These are phyloP conservation scores for Percina caprodes DNA, from an alignment of 2,113 vertebrate species.

Conservation along the genomic window DNA sequence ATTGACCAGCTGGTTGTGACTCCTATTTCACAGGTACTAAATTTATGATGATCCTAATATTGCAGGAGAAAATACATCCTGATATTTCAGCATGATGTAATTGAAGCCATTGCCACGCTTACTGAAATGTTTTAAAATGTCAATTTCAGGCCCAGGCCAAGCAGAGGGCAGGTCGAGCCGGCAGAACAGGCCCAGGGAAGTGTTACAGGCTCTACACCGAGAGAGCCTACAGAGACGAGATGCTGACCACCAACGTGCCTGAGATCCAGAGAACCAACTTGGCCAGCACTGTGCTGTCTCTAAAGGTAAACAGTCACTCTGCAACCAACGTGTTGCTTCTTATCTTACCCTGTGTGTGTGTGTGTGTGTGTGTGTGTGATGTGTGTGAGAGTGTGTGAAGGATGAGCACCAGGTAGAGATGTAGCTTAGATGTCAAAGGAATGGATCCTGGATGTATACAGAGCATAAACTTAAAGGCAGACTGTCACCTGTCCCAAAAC, in stretches of 20 bases:
- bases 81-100: not conserved
- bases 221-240: slow-evolving; percentile 96
- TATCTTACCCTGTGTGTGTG: too few relatives aligned
- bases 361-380: not conserved
- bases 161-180: slow-evolving; percentile 94
- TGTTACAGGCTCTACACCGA: slow-evolving; percentile 96
- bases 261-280: slow-evolving; percentile 99
- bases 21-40: slow-evolving; percentile 94
- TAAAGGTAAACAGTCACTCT: slow-evolving; percentile 84
- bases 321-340: not conserved
- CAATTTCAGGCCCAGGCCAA: slow-evolving; percentile 93
- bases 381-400: not conserved
- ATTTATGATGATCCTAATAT: not conserved
- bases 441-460: not conserved
- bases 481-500: too few relatives aligned
- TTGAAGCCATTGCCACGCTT: not conserved
- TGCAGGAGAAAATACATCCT: not conserved
- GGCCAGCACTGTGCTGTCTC: slow-evolving; percentile 96
- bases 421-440: not conserved
- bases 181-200: slow-evolving; percentile 95
- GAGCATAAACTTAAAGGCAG: too few relatives aligned
- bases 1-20: slow-evolving; percentile 99
- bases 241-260: slow-evolving; percentile 93
- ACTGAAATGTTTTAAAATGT: not conserved
- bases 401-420: not conserved